A percentile compares a stretch with the other conserved stretches of the same genome.
phyloP scores from a whole-genome alignment of 2,113 vertebrate species.

The Anguilla rostrata region DNA sequence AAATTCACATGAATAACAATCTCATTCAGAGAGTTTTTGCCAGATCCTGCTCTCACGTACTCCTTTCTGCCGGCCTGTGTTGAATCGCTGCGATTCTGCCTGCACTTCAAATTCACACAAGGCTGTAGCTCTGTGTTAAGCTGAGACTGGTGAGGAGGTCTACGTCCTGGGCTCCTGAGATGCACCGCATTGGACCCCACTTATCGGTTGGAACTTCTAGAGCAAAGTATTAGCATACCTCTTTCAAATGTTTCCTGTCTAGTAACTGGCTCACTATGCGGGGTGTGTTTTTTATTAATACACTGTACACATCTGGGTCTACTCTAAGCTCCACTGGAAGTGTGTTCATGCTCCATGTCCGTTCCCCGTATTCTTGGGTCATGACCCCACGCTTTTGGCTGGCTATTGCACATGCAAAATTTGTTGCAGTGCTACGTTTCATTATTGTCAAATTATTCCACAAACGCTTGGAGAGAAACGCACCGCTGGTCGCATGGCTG shows the following conservation, averaged over 20 bases:
- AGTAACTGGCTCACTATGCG: background rate
- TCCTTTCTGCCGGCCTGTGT: background rate
- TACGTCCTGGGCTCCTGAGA: background rate
- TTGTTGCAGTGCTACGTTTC: background rate
- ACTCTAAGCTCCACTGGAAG: background rate
- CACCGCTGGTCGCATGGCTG: background rate
- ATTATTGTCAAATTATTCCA: background rate
- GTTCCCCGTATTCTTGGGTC: background rate
- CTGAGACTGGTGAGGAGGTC: background rate
- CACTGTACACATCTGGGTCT: background rate
- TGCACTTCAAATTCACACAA: background rate
- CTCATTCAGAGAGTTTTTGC: background rate
- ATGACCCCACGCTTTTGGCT: background rate
- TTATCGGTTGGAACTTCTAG: background rate
- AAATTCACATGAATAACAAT: background rate
- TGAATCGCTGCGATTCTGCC: background rate
- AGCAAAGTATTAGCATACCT: background rate
- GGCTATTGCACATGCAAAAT: background rate
- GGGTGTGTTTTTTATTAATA: background rate
- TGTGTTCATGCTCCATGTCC: background rate
- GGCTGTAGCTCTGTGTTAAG: background rate
- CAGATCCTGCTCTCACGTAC: background rate
- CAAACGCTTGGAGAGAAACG: background rate
- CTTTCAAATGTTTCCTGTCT: background rate
- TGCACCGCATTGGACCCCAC: background rate